Conservation (phyloP, 2,888 invertebrate genomes). For the Nasonia oneida region DNA sequence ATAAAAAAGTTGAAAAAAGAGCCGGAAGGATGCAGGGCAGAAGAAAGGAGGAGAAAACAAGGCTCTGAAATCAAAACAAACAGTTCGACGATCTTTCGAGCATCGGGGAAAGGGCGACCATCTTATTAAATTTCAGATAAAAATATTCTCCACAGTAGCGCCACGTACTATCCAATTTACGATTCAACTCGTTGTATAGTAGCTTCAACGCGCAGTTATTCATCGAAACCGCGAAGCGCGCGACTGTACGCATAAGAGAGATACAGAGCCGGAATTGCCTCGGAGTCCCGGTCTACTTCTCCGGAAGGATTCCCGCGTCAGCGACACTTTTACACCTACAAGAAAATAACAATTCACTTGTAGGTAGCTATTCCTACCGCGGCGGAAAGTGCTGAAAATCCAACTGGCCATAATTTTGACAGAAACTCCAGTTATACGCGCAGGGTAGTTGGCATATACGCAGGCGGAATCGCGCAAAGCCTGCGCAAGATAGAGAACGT, state of each 20-base stretch:
- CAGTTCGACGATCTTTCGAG: no score
- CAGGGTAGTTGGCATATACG: neutral
- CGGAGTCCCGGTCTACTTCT: neutral
- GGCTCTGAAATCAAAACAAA: neutral
- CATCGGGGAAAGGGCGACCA: no score
- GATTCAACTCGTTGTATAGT: no score
- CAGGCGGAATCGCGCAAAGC: slow-evolving; percentile 23
- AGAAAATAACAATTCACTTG: slow-evolving; percentile 17
- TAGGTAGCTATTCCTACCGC: neutral
- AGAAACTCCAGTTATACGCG: neutral
- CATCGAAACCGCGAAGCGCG: neutral
- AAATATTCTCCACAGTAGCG: no score
- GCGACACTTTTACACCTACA: neutral
- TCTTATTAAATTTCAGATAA: no score
- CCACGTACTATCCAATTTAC: no score
- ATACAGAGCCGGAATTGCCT: neutral
- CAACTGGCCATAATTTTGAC: slow-evolving; percentile 18
- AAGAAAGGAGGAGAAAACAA: neutral
- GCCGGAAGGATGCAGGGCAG: neutral
- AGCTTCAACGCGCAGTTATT: no score
- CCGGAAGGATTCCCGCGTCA: neutral
- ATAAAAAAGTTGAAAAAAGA: neutral
- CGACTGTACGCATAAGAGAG: neutral
- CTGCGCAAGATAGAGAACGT: slow-evolving; percentile 18
- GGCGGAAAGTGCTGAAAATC: slow-evolving; percentile 16